A percentile compares a stretch with the other conserved stretches of the same genome.
Evolutionary conservation across 2,888 invertebrate species (phyloP).

Genomic region (Anthophora plumipes): DNA sequence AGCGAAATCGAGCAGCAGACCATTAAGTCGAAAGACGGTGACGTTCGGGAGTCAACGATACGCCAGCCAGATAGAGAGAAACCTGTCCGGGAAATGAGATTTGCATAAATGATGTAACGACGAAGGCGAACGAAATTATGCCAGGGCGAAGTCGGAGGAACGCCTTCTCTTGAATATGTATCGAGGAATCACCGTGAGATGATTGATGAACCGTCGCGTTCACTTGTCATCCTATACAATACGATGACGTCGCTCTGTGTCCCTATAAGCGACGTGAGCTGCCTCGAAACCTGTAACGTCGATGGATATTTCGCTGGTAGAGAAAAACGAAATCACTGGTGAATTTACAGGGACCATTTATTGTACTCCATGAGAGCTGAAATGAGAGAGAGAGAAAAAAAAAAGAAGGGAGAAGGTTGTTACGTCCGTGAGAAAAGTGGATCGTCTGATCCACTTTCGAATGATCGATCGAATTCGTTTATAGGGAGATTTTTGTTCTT

Average conservation of each 20-base stretch:
- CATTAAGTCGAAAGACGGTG: background rate
- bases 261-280: background rate
- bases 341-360: conserved; percentile 3
- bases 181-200: conserved; percentile 56
- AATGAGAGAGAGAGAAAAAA: background rate
- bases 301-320: background rate
- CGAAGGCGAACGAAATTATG: conserved; percentile 28
- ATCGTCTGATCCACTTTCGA: background rate
- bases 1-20: background rate
- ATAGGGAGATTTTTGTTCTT: background rate
- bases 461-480: background rate
- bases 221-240: conserved; percentile 43
- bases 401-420: background rate
- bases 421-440: background rate
- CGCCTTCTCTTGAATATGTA: conserved; percentile 47
- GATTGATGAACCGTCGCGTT: conserved; percentile 67
- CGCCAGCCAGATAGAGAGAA: background rate
- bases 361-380: background rate
- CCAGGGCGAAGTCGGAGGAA: conserved; percentile 9
- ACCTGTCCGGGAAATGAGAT: conserved; percentile 18
- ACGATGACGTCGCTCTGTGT: conserved; percentile 13
- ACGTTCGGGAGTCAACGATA: background rate
- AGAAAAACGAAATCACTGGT: background rate
- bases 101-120: conserved; percentile 40
- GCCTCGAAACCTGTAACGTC: background rate